These are phyloP conservation scores for Gryon sp. DNA, from an alignment of 1,140 invertebrate genomes.

Conservation along the genomic window DNA sequence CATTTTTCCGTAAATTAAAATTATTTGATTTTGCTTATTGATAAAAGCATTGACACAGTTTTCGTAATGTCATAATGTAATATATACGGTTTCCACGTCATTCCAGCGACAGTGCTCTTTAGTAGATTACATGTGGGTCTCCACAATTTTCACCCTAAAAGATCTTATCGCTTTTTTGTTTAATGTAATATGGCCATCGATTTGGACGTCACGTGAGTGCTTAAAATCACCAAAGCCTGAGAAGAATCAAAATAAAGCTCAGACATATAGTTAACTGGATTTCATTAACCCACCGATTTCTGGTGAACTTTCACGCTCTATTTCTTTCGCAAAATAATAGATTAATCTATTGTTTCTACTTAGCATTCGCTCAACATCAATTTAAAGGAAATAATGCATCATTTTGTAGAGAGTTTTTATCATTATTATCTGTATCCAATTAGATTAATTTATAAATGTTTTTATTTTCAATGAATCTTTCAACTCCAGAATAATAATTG, in stretches of 20 bases:
- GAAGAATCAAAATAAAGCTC: constrained; percentile 14
- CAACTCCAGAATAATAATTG: no score
- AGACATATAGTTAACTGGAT: constrained; percentile 2
- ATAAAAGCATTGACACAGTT: constrained; percentile 7
- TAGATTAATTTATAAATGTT: no score
- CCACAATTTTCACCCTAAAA: background rate
- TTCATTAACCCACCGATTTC: constrained; percentile 16
- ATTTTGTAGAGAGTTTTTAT: constrained; percentile 8
- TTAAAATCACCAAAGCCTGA: constrained; percentile 6
- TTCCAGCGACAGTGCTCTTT: background rate
- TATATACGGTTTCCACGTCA: background rate
- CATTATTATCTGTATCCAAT: background rate
- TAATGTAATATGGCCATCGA: constrained; percentile 15
- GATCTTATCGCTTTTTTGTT: background rate
- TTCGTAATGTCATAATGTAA: background rate
- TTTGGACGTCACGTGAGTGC: background rate
- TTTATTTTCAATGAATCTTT: no score
- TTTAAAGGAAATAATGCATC: constrained; percentile 12
- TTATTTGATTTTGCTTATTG: no score
- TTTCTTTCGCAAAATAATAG: constrained; percentile 31
- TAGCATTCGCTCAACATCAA: constrained; percentile 4
- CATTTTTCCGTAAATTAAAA: no score
- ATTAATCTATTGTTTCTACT: constrained; percentile 10
- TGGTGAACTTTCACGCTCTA: constrained; percentile 35
- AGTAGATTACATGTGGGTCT: constrained; percentile 6